Evolutionary conservation across 2,113 vertebrate species (phyloP).

Genomic region (Heterotis niloticus): DNA sequence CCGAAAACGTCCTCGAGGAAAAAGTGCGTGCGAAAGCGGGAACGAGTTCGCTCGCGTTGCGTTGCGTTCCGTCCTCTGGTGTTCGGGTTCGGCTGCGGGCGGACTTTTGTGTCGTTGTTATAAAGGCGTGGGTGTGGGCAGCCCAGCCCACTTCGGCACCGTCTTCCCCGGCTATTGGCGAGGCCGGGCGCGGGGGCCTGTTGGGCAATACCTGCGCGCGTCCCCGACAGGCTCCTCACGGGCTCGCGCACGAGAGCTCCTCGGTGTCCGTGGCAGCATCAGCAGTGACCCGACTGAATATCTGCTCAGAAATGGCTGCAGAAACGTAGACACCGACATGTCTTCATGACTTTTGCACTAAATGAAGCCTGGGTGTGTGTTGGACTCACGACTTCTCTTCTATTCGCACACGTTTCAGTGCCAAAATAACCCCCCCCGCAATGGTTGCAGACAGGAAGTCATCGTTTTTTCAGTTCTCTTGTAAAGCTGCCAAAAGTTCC

Average conservation of each 20-base stretch:
- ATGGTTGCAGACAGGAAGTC: not conserved
- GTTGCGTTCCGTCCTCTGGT: no score
- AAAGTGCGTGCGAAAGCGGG: no score
- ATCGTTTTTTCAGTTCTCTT: not conserved
- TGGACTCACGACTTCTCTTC: slow-evolving; percentile 18
- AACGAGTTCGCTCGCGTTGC: no score
- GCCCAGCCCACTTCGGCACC: slow-evolving; percentile 54
- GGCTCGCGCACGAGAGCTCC: no score
- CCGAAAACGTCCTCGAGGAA: no score
- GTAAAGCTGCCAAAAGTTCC: not conserved
- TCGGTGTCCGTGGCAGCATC: no score
- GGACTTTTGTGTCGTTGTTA: slow-evolving; percentile 59
- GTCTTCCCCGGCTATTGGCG: not conserved
- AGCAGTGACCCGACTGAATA: not conserved
- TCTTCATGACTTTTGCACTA: no score
- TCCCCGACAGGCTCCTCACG: slow-evolving; percentile 6
- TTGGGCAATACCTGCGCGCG: slow-evolving; percentile 54
- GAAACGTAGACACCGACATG: not conserved
- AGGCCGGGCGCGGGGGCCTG: slow-evolving; percentile 19
- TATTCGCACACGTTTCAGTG: not conserved
- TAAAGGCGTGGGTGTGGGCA: slow-evolving; percentile 49
- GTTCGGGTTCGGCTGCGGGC: slow-evolving; percentile 49
- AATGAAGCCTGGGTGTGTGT: slow-evolving; percentile 19
- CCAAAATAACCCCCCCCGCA: slow-evolving; percentile 5
- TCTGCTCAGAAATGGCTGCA: not conserved